Conservation (phyloP, 2,797 vertebrate genomes). For the Novumbra hubbsi region DNA sequence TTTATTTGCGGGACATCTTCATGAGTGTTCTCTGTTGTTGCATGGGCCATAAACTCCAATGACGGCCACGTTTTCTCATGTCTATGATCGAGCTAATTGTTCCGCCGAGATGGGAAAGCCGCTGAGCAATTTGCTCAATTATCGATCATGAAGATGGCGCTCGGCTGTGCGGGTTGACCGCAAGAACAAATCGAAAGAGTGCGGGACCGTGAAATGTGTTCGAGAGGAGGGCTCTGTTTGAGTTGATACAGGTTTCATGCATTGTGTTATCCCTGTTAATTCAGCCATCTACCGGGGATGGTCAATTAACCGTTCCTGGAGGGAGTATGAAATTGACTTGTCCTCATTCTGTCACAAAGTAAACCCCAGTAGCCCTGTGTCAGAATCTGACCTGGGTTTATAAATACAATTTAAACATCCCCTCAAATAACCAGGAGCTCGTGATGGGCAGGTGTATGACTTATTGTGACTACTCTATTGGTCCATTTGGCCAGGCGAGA, state of each 20-base stretch:
- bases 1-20: neutral
- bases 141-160: neutral
- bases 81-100: constrained; percentile 3
- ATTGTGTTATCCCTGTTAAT: neutral
- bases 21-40: neutral
- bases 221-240: neutral
- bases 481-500: neutral
- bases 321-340: neutral
- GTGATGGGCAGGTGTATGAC: neutral
- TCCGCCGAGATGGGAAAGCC: neutral
- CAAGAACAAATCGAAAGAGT: neutral
- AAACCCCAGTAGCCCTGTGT: constrained; percentile 11
- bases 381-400: neutral
- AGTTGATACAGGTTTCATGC: neutral
- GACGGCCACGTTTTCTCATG: neutral
- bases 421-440: neutral
- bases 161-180: neutral
- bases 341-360: neutral
- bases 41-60: neutral
- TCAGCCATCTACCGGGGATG: neutral
- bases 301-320: neutral
- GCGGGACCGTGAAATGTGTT: neutral
- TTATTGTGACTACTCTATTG: neutral
- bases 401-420: neutral
- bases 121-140: constrained; percentile 3